Base-by-base conservation (phyloP, 2,888 invertebrate genomes). In the Nycteola revayana region DNA sequence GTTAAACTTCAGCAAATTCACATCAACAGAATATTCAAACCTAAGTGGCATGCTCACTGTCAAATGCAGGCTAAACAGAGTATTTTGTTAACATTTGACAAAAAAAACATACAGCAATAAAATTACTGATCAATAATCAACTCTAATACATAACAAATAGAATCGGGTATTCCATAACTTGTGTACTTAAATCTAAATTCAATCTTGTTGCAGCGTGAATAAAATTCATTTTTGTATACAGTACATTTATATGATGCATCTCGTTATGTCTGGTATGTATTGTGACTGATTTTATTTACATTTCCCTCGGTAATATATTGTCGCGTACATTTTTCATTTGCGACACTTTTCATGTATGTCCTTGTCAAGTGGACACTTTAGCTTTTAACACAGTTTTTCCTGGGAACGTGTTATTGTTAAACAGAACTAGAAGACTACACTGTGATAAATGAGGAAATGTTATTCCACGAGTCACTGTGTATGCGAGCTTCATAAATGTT, bases 351-450 rank as follows among this genome's bases (percentile, higher is more conserved):
- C 52, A 56, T 48, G 44, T 42, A 35, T 38, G 37, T 44, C 46
- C 46, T 43, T 48, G 62, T 60, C 54, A 48, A 58, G 64, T 55
- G 60, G 47, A 58, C 60, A 48, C 54, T 55, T 51, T 34, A 45
- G 45, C 42, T 42, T 42, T 49, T 33, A 43, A 26, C 33, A 20
- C 25, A 23, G 28, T 46, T 50, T 38, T 49, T 32, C 35, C 36
- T 36, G 31, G 9, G 14, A 35, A 47, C 28, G 36, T 43, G 14
- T 33, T 36, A 39, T 49, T 56, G 46, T 55, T 34, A 30, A 29
- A 36, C 14, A 14, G 14, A 14, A n/a, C n/a, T n/a, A n/a, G n/a
- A 14, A 14, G 21, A 25, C 14, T 34, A 28, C 25, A 29, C 35
- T 34, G 52, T 43, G 32, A 46, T 43, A 49, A 32, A 49, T 35